phyloP scores from a whole-genome alignment of 1,140 invertebrate species.

The Drosophila kohkoa region DNA sequence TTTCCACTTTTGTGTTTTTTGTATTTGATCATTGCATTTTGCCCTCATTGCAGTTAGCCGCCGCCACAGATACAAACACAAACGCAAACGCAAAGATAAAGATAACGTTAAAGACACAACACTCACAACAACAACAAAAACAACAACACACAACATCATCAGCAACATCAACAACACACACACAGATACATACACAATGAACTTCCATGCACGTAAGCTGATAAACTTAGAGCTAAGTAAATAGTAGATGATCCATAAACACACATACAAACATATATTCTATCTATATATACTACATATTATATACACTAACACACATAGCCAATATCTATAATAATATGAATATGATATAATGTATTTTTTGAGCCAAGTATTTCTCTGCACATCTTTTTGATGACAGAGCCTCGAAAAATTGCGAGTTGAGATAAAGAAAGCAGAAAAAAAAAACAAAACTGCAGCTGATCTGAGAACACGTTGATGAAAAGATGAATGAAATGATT shows the following conservation, averaged over 20 bases:
- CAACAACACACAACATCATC: no score
- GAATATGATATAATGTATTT: constrained; percentile 54
- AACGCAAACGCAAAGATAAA: constrained; percentile 21
- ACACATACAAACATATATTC: constrained; percentile 1
- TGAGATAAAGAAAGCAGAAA: not conserved
- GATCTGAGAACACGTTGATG: constrained; percentile 6
- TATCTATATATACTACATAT: constrained; percentile 15
- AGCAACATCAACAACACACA: constrained; percentile 7
- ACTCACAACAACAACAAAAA: no score
- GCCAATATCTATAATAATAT: constrained; percentile 11
- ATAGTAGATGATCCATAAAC: constrained; percentile 17
- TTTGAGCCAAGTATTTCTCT: constrained; percentile 68
- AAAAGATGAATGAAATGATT: constrained; percentile 17
- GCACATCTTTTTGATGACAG: constrained; percentile 28
- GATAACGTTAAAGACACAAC: not conserved
- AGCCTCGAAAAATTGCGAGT: constrained; percentile 10
- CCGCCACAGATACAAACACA: constrained; percentile 23
- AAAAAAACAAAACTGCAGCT: constrained; percentile 16
- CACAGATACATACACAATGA: constrained; percentile 35
- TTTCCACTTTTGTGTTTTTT: constrained; percentile 9
- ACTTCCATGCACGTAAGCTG: constrained; percentile 41
- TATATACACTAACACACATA: constrained; percentile 17
- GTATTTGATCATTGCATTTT: constrained; percentile 37
- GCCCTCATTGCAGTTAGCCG: constrained; percentile 41
- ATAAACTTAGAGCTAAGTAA: constrained; percentile 19